Evolutionary conservation across 2,888 invertebrate genomes (phyloP), one percentile per base, ranked within the genome.

Genomic region (Scaeva pyrastri): DNA sequence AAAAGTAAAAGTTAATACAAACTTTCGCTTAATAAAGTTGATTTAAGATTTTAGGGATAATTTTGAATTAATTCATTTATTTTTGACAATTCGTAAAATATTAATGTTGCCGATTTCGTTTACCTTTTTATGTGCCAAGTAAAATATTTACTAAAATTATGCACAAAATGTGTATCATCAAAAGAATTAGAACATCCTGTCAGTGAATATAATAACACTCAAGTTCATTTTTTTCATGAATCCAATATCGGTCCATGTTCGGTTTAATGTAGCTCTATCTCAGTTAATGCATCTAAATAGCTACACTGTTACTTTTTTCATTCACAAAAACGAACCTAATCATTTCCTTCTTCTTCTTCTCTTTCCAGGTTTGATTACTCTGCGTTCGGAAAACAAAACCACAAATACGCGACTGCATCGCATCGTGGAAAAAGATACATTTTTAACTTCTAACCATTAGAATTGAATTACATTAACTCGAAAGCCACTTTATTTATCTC

Each of bases 301-400:
- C 19, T 19, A 19, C 19, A 31, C 4, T 55, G 48, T n/a, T 55
- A 14, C 12, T 72, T 14, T 71, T 56, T 16, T 16, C 31, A 31
- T 1, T 5, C 10, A 4, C n/a, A 16, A 11, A 1, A 39, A 21
- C 21, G 43, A 60, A 60, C 12, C 14, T 48, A 43, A 43, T n/a
- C 14, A 56, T 39, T 56, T 48, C 19, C 41, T 52, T 73, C 41
- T 39, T 1, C 50, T 56, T 70, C 21, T 52, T 76, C 39, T 83
- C 39, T 75, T 80, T 85, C 36, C 84, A 85, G 84, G 76, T 72
- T 72, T 60, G 16, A 75, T 71, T 74, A 75, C 79, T n/a, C 43
- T 62, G 62, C 43, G 7, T 31, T 52, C 7, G 4, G 58, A 41
- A 16, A 74, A 31, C 39, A 31, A 48, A 71, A 71, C 75, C 66